Evolutionary conservation across 2,888 invertebrate species (phyloP), one percentile per base, ranked within the genome.

Genomic region (Eupithecia centaureata): DNA sequence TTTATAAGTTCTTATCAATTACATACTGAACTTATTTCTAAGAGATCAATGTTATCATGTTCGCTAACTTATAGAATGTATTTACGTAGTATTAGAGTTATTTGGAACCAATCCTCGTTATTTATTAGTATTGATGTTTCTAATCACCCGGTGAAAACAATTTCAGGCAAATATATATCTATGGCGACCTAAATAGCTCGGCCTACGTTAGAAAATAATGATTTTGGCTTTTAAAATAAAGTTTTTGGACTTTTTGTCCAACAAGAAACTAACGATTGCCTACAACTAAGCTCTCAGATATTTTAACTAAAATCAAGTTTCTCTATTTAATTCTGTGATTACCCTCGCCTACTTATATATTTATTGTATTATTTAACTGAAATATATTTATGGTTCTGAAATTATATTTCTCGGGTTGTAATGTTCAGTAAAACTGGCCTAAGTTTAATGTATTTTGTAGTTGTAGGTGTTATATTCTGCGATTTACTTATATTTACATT

Each of bases 41-140:
- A 38, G 28, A 47, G 51, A 69, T 66, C 61, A 63, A 66, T 70
- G 61, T 58, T 61, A 64, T 65, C 30, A 61, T 47, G 42, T 65
- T 65, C 22, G 28, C 66, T 42, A 42, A 32, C 35, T 30, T 66
- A 32, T 18, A 68, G 70, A 70, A 74, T 80, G 75, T 72, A 70
- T 65, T 61, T 73, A 67, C 70, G 65, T 76, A 74, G 69, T 78
- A 75, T 82, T 82, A 83, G 80, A 63, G 79, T 82, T 80, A 79
- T 78, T 83, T 78, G 86, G 85, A 87, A 86, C 86, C 84, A 84
- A 85, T 80, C 83, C 83, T 85, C 82, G 85, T 83, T 84, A 76
- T 84, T 83, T 78, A 73, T 75, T 81, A 83, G 81, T 74, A 73
- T 78, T 77, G 71, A 73, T 71, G 79, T 78, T 63, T 73, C 67